Percentiles rank a stretch among this genome's conserved stretches.
phyloP scores from a whole-genome alignment of 2,888 invertebrate species.

The Heliothis peltigera region DNA sequence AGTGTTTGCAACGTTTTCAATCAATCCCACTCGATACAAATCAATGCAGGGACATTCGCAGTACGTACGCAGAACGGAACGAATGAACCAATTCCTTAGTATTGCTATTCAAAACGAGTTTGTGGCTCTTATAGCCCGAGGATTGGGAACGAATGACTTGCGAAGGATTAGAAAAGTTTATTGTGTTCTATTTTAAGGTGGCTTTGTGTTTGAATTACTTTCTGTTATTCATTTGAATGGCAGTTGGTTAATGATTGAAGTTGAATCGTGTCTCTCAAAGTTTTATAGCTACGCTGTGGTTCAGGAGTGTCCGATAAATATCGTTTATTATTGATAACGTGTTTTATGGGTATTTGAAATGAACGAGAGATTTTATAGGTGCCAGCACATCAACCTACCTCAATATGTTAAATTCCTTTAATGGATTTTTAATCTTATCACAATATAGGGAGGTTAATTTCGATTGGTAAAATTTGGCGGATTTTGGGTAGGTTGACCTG shows the following conservation, averaged over 20 bases:
- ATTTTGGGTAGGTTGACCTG: too few relatives aligned
- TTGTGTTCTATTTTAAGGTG: conserved; percentile 52
- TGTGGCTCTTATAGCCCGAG: conserved; percentile 53
- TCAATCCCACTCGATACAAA: conserved; percentile 64
- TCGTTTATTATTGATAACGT: too few relatives aligned
- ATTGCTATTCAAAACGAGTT: conserved; percentile 65
- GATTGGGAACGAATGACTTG: conserved; percentile 55
- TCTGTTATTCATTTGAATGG: conserved; percentile 39
- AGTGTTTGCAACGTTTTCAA: conserved; percentile 63
- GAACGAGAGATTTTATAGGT: too few relatives aligned
- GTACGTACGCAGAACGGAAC: conserved; percentile 42
- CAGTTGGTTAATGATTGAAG: conserved; percentile 26
- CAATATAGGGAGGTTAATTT: too few relatives aligned
- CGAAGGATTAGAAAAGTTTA: conserved; percentile 60
- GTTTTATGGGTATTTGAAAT: too few relatives aligned
- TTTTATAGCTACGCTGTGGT: neutral
- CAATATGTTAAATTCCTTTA: too few relatives aligned
- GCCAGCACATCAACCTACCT: too few relatives aligned
- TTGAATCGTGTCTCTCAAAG: conserved; percentile 7
- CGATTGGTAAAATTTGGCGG: too few relatives aligned
- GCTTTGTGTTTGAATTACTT: conserved; percentile 50
- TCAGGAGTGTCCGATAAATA: neutral
- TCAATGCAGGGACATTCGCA: conserved; percentile 52
- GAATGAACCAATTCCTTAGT: conserved; percentile 59
- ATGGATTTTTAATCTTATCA: too few relatives aligned